These are phyloP conservation scores for Drosophila fulvimacula DNA, from an alignment of 2,888 invertebrate genomes.

Conservation along the genomic window DNA sequence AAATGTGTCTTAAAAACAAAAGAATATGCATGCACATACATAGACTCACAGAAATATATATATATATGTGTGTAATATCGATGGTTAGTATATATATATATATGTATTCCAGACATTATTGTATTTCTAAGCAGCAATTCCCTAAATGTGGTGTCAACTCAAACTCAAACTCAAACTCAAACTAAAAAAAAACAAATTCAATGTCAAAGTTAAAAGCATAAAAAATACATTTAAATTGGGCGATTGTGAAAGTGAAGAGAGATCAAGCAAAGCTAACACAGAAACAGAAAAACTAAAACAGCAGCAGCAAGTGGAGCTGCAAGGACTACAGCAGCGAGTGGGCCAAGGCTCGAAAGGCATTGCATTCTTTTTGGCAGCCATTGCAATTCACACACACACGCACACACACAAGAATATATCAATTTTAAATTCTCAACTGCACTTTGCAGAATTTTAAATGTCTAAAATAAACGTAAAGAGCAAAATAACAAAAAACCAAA, in stretches of 20 bases:
- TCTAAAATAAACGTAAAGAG: conserved; percentile 66
- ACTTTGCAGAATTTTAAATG: conserved; percentile 77
- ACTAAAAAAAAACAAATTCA: neutral
- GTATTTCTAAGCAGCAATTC: conserved; percentile 21
- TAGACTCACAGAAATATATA: conserved; percentile 21
- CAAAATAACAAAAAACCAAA: conserved; percentile 14
- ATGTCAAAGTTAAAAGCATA: conserved; percentile 12
- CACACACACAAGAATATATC: conserved; percentile 29
- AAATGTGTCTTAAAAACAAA: conserved; percentile 73
- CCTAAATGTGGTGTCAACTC: conserved; percentile 53
- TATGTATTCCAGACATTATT: conserved; percentile 25
- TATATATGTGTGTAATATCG: conserved; percentile 20
- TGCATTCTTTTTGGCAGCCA: conserved; percentile 32
- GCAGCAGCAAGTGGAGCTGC: neutral
- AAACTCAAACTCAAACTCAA: conserved; percentile 2
- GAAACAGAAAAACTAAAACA: conserved; percentile 23
- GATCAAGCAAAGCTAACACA: conserved; percentile 10
- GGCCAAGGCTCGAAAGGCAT: neutral
- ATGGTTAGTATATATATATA: conserved; percentile 28
- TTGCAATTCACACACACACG: neutral
- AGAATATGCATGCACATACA: conserved; percentile 16
- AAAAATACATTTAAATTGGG: conserved; percentile 14
- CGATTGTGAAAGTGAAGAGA: conserved; percentile 14
- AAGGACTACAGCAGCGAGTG: conserved; percentile 7
- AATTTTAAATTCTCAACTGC: conserved; percentile 72